Base-by-base conservation (phyloP, 2,888 invertebrate species). In the Acrocyrtus sp. region DNA sequence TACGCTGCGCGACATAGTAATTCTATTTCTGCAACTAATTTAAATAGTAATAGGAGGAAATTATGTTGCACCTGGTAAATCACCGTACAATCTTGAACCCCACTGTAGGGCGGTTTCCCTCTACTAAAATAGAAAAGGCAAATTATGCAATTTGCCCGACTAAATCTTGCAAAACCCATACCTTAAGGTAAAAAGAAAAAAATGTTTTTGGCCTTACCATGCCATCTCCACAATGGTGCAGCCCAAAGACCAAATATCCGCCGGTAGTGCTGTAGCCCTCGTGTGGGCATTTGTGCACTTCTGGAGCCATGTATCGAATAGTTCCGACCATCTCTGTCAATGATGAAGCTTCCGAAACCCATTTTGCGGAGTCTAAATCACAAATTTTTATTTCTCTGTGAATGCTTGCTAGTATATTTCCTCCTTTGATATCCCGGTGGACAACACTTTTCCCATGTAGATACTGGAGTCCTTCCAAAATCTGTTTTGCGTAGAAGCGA, bases 151-250 rank as follows among this genome's bases (percentile, higher is more conserved):
- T 8, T 56, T 10, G 19, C 10, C 19, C 10, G 5, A 10, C 10
- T 10, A 10, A 21, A n/a, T n/a, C n/a, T n/a, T n/a, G n/a, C n/a
- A 24, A 10, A 19, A 26, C 54, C n/a, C 5, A n/a, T n/a, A n/a
- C n/a, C n/a, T n/a, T n/a, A n/a, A n/a, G n/a, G n/a, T n/a, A n/a
- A n/a, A n/a, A n/a, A 2, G 26, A 24, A 15, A 54, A 54, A 8
- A 19, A 47, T 12, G n/a, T n/a, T n/a, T n/a, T n/a, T 12, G 17
- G 22, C 39, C 72, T 63, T 58, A 75, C 75, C 98, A 98, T 0
- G 98, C 98, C 99, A 99, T 99, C 88, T 99, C 99, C 10, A 99
- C 96, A 77, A 98, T 93, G 0, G 99, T 99, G 83, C 99, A 99
- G 24, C 97, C 97, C 81, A 98, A 87, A 6, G 95, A 96, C 97